Evolutionary conservation across 1,140 invertebrate genomes (phyloP).

Genomic region (Polypedilum vanderplanki): DNA sequence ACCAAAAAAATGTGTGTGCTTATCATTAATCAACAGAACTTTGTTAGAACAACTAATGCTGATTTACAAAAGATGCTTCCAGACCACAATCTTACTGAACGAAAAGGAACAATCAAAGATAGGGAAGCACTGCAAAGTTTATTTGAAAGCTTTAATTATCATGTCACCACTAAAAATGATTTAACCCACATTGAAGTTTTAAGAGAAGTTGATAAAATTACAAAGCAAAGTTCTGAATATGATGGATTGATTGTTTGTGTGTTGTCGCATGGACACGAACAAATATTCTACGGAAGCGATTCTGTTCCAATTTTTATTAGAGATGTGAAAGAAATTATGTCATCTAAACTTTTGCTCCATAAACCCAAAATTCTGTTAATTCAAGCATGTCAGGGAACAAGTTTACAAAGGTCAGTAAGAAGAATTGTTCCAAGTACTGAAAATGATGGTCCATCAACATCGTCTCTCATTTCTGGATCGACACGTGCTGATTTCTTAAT

Average conservation of each 20-base stretch:
- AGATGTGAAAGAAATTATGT: conserved; percentile 38
- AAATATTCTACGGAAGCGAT: conserved; percentile 38
- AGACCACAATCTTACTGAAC: conserved; percentile 30
- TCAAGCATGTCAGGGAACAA: conserved; percentile 38
- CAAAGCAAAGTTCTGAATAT: conserved; percentile 33
- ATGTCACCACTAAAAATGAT: conserved; percentile 34
- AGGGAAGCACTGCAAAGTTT: conserved; percentile 33
- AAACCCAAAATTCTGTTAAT: conserved; percentile 40
- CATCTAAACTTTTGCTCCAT: conserved; percentile 32
- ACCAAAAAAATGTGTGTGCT: conserved; percentile 31
- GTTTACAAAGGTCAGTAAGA: not conserved
- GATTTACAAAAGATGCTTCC: conserved; percentile 31
- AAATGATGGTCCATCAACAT: conserved; percentile 18
- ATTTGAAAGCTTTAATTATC: conserved; percentile 38
- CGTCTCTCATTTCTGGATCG: not conserved
- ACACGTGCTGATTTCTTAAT: conserved; percentile 36
- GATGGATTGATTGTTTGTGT: conserved; percentile 41
- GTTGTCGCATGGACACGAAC: conserved; percentile 39
- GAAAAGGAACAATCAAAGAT: conserved; percentile 39
- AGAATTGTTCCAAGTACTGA: not conserved
- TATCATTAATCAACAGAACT: conserved; percentile 40
- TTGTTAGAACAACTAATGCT: conserved; percentile 33
- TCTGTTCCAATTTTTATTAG: conserved; percentile 38
- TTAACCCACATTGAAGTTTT: conserved; percentile 37
- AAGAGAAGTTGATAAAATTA: conserved; percentile 34